phyloP scores from a whole-genome alignment of 2,113 vertebrate genomes.

The Pangasianodon gigas region DNA sequence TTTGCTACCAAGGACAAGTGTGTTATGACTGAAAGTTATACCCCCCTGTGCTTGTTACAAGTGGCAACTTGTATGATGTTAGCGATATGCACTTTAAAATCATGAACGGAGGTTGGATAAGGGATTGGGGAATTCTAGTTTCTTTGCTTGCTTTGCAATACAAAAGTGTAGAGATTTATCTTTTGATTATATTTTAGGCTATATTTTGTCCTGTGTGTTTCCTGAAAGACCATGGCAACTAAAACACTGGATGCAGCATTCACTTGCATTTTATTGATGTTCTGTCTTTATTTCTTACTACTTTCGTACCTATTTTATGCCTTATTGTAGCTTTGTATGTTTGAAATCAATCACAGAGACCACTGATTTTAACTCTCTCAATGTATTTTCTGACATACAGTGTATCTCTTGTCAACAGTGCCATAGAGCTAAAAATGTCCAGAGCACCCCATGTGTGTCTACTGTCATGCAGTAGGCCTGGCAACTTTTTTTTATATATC shows the following conservation, averaged over 20 bases:
- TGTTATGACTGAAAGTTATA: background rate
- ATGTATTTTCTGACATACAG: constrained; percentile 40
- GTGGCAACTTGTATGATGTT: background rate
- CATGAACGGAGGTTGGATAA: background rate
- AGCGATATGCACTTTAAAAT: constrained; percentile 1
- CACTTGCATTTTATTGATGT: constrained; percentile 36
- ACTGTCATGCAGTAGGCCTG: background rate
- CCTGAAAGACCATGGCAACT: constrained; percentile 53
- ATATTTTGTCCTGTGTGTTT: constrained; percentile 43
- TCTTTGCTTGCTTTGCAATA: background rate
- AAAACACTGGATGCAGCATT: constrained; percentile 53
- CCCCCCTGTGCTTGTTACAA: background rate
- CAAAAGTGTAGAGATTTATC: background rate
- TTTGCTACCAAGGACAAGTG: background rate
- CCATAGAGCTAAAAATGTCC: constrained; percentile 81
- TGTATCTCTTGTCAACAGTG: constrained; percentile 78
- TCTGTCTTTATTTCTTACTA: constrained; percentile 50
- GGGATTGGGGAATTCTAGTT: background rate
- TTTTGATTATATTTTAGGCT: constrained; percentile 49
- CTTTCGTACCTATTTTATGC: constrained; percentile 47
- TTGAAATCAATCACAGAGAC: background rate
- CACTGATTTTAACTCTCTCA: background rate
- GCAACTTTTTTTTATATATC: background rate
- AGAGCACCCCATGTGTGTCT: constrained; percentile 7
- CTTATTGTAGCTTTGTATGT: constrained; percentile 40